Evolutionary conservation across 2,888 invertebrate species (phyloP), one percentile per base, ranked within the genome.

Genomic region (Eupeodes latifasciatus): DNA sequence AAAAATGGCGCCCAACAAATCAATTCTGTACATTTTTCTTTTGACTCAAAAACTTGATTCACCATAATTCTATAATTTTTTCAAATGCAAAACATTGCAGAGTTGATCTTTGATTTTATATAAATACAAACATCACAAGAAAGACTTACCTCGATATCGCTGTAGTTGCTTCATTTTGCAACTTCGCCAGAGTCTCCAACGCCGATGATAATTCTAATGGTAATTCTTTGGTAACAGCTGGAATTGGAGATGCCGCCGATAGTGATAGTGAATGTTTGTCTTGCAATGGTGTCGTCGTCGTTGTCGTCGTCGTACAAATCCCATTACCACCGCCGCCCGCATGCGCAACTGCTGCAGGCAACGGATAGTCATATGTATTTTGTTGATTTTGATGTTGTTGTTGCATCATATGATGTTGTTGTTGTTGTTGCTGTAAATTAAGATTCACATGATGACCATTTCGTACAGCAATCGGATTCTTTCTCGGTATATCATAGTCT

Each of bases 141-240:
- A 51, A 61, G n/a, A 90, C 88, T 90, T 89, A 94, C 92, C 96
- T 95, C n/a, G 96, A 96, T 87, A 97, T 97, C 53, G 98, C 96
- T 76, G 96, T 95, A 44, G 97, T 97, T 1, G 98, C 97, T 93
- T 98, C 98, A 83, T 95, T 95, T 92, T 97, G 96, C 89, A 97
- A 93, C 91, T 96, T 96, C 90, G 96, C 96, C 90, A 97, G 94
- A 76, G 96, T 95, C 90, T 97, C 97, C 90, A 97, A 94, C 0
- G 97, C 97, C 47, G 97, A 96, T 90, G 95, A 95, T 89, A 97
- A 94, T 91, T 97, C 96, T 90, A 97, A 92, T 0, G 96, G 96
- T 85, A 97, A 94, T 91, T 96, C 96, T 93, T 95, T 96, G 90
- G 88, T 90, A 19, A 85, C 76, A 66, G 85, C 89, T 55, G 90